Evolutionary conservation across 2,888 invertebrate genomes (phyloP), one percentile per base, ranked within the genome.

Genomic region (Palloptera scutellata): DNA sequence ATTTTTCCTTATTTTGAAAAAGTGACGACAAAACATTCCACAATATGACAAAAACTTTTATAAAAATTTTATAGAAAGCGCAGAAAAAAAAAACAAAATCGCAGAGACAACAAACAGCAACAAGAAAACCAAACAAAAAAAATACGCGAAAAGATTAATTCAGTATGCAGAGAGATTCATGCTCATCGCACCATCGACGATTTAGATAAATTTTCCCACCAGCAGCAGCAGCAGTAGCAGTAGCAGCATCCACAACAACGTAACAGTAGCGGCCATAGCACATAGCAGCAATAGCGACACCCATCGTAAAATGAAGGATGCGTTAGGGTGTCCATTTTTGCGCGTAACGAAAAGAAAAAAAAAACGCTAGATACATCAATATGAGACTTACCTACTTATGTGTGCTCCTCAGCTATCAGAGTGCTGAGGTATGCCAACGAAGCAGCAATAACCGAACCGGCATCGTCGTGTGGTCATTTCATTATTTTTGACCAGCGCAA

Each of bases 21-120:
- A 78, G 82, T 81, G 82, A 81, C 80, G 81, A 82, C 81, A 81
- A 81, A 81, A 82, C 79, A 81, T 81, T 81, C 82, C 81, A 81
- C 81, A 81, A 80, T 81, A 79, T 81, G 79, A 80, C 82, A 78
- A 79, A 79, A 77, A 76, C 70, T 70, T 68, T 20, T 64, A 53
- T 59, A 58, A 53, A 57, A 64, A 51, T 30, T 30, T 30, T 30
- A 64, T 69, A 72, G 68, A 69, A 69, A 70, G 67, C 65, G 58
- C 54, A 68, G 42, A 55, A 67, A 66, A 69, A 72, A 70, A 66
- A 48, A n/a, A 30, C 52, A 67, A 70, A 73, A 69, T 40, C 68
- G 61, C 55, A 69, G 63, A 70, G 57, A 66, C 70, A 73, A 73
- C 68, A 63, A 64, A 41, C 51, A 55, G 15, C n/a, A 30, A 60